Evolutionary conservation across 2,888 invertebrate species (phyloP).

Genomic region (Cosmia trapezina): DNA sequence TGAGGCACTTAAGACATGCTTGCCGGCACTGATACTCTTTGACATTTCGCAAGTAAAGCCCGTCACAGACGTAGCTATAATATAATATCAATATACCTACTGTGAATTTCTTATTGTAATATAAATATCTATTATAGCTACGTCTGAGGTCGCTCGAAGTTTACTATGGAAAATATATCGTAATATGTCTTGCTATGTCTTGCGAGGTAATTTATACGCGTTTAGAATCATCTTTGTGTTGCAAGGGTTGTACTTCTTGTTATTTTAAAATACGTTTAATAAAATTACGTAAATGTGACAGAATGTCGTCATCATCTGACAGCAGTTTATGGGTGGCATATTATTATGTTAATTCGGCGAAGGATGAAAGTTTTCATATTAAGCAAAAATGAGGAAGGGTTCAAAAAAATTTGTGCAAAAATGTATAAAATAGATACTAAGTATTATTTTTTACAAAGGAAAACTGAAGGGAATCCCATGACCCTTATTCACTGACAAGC

Average conservation of each 20-base stretch:
- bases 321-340: neutral
- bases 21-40: constrained; percentile 5
- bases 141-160: too few species aligned
- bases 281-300: neutral
- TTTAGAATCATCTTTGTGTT: neutral
- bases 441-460: neutral
- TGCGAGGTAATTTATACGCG: too few species aligned
- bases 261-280: neutral
- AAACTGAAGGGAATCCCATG: neutral
- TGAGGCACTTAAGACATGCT: constrained; percentile 1
- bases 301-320: neutral
- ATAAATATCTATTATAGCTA: too few species aligned
- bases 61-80: too few species aligned
- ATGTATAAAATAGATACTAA: neutral
- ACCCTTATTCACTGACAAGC: neutral
- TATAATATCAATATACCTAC: too few species aligned
- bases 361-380: neutral
- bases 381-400: too few species aligned
- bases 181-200: too few species aligned
- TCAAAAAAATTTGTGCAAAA: neutral
- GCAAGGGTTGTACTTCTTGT: too few species aligned
- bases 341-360: too few species aligned
- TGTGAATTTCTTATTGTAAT: too few species aligned
- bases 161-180: too few species aligned
- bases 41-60: constrained; percentile 23